Evolutionary conservation across 2,888 invertebrate genomes (phyloP), one percentile per base, ranked within the genome.

Genomic region (Phorcus lineatus): DNA sequence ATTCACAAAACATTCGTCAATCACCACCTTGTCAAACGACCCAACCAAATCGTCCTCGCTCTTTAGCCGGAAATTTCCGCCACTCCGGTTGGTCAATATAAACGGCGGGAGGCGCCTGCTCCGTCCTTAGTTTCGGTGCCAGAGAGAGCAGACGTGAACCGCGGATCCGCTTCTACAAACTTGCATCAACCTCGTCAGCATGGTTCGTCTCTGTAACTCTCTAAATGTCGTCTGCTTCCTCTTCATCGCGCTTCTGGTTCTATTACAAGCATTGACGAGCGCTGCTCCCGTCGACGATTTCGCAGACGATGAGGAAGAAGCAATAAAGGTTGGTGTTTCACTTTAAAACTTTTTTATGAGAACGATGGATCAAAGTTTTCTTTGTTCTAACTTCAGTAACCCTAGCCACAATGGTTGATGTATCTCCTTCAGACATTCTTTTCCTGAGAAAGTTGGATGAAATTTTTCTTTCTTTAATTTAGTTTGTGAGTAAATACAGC

Each of bases 281-380:
- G 77, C 62, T 19, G 77, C 77, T 11, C 77, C 77, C 6, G 22
- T 78, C 22, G 77, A 78, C 24, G 77, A 57, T 31, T 78, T 78
- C 19, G 40, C 62, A 7, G 52, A 47, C 16, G 47, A 57, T 40
- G 77, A 78, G 17, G 66, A 78, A 36, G 77, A 70, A n/a, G 70
- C 70, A 2, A 70, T 70, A n/a, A 70, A 70, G 70, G 70, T 70
- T 6, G 47, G 13, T 47, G 4, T 47, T 47, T 47, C 47, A 47
- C 47, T 47, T 13, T 11, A 13, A 47, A 47, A 13, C 11, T 47
- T 36, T 36, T 36, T 7, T 36, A 2, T 7, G 36, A 36, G 36
- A 36, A 36, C 36, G 36, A 36, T 36, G 36, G 7, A 2, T 4
- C 36, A 36, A 36, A 36, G 7, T 36, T 36, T 36, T 36, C 36